Conservation (phyloP, 1,140 invertebrate species). For the Maconellicoccus hirsutus region DNA sequence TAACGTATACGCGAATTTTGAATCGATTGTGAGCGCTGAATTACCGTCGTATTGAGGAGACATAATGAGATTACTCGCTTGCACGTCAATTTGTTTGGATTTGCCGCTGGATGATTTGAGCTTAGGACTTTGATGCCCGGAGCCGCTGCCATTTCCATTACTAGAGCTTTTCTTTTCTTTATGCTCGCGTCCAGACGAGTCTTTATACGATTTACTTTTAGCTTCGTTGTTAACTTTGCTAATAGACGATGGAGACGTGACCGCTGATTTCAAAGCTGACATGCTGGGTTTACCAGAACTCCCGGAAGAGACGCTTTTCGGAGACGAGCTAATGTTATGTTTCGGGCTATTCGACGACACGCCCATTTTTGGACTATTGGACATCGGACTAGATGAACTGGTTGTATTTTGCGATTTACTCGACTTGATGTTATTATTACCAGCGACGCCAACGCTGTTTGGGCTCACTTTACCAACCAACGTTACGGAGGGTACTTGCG, state of each 20-base stretch:
- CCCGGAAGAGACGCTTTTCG: constrained; percentile 46
- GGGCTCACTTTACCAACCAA: not conserved
- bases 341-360: constrained; percentile 46
- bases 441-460: not conserved
- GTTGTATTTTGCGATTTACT: constrained; percentile 40
- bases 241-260: constrained; percentile 44
- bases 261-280: constrained; percentile 69
- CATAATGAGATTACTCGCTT: constrained; percentile 30
- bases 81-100: constrained; percentile 52
- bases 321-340: constrained; percentile 61
- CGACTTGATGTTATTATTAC: constrained; percentile 36
- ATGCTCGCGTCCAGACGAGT: constrained; percentile 36
- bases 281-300: constrained; percentile 76
- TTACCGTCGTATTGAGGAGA: constrained; percentile 17
- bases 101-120: constrained; percentile 51
- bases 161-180: constrained; percentile 35
- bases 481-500: constrained; percentile 35
- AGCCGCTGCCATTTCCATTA: constrained; percentile 33
- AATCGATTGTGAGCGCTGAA: constrained; percentile 11
- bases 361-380: constrained; percentile 30
- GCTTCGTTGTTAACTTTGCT: constrained; percentile 36
- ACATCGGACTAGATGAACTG: constrained; percentile 14
- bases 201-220: constrained; percentile 38
- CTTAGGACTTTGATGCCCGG: constrained; percentile 47
- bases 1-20: constrained; percentile 11